Conservation (phyloP, 2,797 vertebrate genomes). For the Scleropages formosus region DNA sequence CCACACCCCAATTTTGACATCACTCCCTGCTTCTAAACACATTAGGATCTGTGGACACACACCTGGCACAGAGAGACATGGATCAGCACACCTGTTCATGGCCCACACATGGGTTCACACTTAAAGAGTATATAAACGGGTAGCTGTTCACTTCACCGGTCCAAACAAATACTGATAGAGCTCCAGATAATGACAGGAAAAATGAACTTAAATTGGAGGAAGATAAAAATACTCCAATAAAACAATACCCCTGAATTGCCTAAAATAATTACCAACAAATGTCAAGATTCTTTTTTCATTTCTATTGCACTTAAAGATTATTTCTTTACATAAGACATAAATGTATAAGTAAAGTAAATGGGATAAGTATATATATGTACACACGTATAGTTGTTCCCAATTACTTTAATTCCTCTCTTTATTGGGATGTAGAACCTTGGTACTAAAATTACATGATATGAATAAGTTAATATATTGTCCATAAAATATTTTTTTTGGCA, state of each 20-base stretch:
- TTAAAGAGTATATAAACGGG: slow-evolving; percentile 45
- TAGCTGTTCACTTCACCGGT: slow-evolving; percentile 39
- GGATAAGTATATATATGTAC: slow-evolving; percentile 60
- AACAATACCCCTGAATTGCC: slow-evolving; percentile 62
- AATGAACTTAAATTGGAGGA: slow-evolving; percentile 28
- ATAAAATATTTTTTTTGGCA: slow-evolving; percentile 56
- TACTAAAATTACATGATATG: slow-evolving; percentile 62
- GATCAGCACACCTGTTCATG: slow-evolving; percentile 36
- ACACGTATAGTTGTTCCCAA: slow-evolving; percentile 61
- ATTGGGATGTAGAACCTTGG: slow-evolving; percentile 59
- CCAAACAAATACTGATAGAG: slow-evolving; percentile 30
- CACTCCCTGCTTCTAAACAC: slow-evolving; percentile 26
- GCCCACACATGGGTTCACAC: slow-evolving; percentile 30
- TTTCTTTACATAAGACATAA: slow-evolving; percentile 73
- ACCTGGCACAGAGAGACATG: slow-evolving; percentile 25
- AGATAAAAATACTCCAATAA: slow-evolving; percentile 52
- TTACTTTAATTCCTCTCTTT: slow-evolving; percentile 61
- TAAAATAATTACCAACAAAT: slow-evolving; percentile 54
- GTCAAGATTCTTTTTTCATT: slow-evolving; percentile 66
- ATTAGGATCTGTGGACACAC: slow-evolving; percentile 31
- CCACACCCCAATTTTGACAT: background rate
- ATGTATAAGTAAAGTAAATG: slow-evolving; percentile 64
- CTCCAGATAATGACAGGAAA: slow-evolving; percentile 23
- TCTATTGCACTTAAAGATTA: slow-evolving; percentile 80
- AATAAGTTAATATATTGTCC: slow-evolving; percentile 76